phyloP scores from a whole-genome alignment of 2,888 invertebrate species.

The Drosophila melanosoma region DNA sequence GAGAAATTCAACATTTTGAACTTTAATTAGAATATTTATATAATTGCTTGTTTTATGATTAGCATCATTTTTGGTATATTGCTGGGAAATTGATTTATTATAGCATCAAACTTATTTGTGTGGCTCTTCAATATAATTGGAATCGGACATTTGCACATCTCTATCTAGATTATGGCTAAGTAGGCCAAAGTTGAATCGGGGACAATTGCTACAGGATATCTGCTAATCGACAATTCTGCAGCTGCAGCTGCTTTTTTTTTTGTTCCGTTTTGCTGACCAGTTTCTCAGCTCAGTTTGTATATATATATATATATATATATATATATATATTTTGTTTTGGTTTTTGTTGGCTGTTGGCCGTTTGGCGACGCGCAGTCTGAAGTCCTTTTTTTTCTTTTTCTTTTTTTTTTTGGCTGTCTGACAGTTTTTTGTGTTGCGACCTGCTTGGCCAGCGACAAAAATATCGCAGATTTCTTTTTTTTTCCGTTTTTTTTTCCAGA shows the following conservation, averaged over 20 bases:
- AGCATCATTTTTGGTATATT: too few relatives aligned
- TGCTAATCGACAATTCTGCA: not conserved
- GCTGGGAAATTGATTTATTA: not conserved
- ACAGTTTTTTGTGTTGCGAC: conserved; percentile 23
- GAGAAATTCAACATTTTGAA: too few relatives aligned
- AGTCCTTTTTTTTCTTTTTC: conserved; percentile 62
- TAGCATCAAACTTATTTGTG: not conserved
- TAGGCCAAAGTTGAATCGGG: not conserved
- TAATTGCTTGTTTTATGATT: too few relatives aligned
- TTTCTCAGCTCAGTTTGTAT: not conserved
- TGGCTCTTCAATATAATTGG: not conserved
- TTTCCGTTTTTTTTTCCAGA: not conserved
- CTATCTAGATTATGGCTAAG: not conserved
- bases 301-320: too few relatives aligned
- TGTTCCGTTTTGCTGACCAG: not conserved
- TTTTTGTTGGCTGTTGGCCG: conserved; percentile 8
- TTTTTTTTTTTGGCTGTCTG: conserved; percentile 62
- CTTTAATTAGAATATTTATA: too few relatives aligned
- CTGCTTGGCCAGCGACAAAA: conserved; percentile 28
- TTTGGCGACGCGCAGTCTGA: conserved; percentile 71
- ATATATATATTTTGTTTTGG: not conserved
- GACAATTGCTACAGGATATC: not conserved
- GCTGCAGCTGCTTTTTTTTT: not conserved
- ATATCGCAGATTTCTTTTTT: conserved; percentile 48
- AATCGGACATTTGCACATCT: not conserved